These are phyloP conservation scores for Chaitophorus viminalis DNA, from an alignment of 2,888 invertebrate species.

Conservation along the genomic window DNA sequence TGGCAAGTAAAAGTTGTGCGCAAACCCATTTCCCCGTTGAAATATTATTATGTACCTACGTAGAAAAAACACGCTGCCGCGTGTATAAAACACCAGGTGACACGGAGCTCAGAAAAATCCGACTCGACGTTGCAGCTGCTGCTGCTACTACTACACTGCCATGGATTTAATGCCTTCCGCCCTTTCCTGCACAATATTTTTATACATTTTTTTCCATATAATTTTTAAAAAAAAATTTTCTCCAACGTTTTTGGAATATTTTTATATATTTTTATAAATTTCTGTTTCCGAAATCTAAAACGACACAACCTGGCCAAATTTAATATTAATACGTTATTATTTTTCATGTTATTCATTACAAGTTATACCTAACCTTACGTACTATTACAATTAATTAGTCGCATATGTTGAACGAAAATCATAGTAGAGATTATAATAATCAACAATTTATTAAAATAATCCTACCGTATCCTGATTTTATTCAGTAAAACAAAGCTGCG, in stretches of 20 bases:
- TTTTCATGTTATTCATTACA: background rate
- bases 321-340: conserved; percentile 40
- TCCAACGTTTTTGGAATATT: background rate
- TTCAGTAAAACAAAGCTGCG: no score
- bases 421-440: background rate
- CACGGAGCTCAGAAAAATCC: background rate
- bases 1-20: background rate
- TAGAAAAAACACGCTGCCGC: background rate
- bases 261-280: background rate
- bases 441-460: background rate
- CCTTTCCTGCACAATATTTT: background rate
- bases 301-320: background rate
- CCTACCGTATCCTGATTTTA: background rate
- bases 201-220: background rate
- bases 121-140: background rate
- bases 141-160: background rate
- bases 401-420: background rate
- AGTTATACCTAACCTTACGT: background rate
- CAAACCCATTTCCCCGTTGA: conserved; percentile 50
- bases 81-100: conserved; percentile 46
- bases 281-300: background rate
- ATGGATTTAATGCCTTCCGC: background rate
- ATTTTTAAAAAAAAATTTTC: background rate
- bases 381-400: background rate
- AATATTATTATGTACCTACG: conserved; percentile 50